Percentiles rank a stretch among this genome's conserved stretches.
Conservation (phyloP, 2,888 invertebrate genomes). For the Cristatella mucedo region DNA sequence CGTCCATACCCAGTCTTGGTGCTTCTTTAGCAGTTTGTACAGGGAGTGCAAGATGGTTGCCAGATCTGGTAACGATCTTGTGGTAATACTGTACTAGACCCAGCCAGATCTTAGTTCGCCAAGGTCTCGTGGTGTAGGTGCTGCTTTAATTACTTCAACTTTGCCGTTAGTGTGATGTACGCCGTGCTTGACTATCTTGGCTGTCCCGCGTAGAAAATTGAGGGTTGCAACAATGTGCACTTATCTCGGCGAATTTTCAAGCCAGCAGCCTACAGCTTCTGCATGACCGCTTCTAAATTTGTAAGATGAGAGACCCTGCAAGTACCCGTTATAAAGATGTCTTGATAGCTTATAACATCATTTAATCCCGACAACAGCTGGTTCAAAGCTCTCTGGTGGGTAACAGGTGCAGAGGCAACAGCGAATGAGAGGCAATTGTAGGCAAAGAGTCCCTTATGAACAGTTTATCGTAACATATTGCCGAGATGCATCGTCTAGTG, state of each 20-base stretch:
- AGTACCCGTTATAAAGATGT: conserved; percentile 12
- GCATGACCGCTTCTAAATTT: conserved; percentile 2
- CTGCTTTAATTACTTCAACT: conserved; percentile 8
- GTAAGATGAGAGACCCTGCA: background rate
- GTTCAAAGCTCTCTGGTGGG: conserved; percentile 15
- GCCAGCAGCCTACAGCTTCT: conserved; percentile 2
- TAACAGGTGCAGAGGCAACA: conserved; percentile 15
- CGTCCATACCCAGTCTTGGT: background rate
- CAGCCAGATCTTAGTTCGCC: background rate
- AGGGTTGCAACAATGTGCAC: conserved; percentile 5
- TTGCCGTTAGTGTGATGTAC: conserved; percentile 8
- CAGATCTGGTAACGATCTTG: background rate
- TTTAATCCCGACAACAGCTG: conserved; percentile 12
- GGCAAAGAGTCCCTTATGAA: too few relatives aligned
- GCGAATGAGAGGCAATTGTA: conserved; percentile 15
- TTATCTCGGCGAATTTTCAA: conserved; percentile 6
- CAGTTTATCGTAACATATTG: conserved; percentile 14
- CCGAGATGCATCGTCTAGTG: conserved; percentile 13
- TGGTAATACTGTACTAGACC: conserved; percentile 2
- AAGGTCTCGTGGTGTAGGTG: background rate
- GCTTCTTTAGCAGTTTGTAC: background rate
- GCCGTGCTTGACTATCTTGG: conserved; percentile 7
- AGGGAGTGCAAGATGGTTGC: background rate
- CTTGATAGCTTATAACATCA: conserved; percentile 7
- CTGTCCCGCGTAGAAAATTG: background rate